These are phyloP conservation scores for Tryphoninae sp. DNA, from an alignment of 2,888 invertebrate genomes.

Conservation along the genomic window DNA sequence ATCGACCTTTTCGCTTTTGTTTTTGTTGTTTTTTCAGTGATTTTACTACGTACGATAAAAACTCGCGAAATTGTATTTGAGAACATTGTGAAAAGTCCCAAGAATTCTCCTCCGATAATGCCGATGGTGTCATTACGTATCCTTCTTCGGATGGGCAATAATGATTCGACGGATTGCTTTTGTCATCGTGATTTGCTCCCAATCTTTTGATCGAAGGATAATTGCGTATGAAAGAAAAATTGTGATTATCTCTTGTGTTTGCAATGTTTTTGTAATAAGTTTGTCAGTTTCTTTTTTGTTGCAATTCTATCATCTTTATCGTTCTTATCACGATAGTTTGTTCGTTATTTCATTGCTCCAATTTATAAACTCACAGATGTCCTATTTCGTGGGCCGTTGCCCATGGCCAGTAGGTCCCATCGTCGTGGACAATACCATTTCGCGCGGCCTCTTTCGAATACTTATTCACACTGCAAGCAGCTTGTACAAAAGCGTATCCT, in stretches of 20 bases:
- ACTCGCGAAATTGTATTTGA: background rate
- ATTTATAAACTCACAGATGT: constrained; percentile 5
- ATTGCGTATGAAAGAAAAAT: background rate
- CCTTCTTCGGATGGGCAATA: background rate
- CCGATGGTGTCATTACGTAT: background rate
- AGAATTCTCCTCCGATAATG: background rate
- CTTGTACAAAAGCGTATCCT: background rate
- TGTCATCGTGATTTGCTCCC: background rate
- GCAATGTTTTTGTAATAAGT: too few relatives aligned
- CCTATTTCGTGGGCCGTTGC: background rate
- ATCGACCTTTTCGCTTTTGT: too few relatives aligned
- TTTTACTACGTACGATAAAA: background rate
- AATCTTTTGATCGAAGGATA: background rate
- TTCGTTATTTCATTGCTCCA: background rate
- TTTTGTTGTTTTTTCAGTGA: too few relatives aligned
- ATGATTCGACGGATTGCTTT: background rate
- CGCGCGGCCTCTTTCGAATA: background rate
- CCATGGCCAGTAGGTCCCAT: background rate
- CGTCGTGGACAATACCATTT: background rate
- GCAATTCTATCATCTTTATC: background rate
- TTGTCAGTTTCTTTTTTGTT: too few relatives aligned
- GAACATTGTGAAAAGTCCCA: background rate
- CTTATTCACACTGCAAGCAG: background rate
- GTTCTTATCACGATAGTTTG: background rate
- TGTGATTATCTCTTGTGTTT: background rate